Percentiles rank a stretch among this genome's conserved stretches.
Conservation (phyloP, 2,113 vertebrate genomes). For the Vidua macroura region DNA sequence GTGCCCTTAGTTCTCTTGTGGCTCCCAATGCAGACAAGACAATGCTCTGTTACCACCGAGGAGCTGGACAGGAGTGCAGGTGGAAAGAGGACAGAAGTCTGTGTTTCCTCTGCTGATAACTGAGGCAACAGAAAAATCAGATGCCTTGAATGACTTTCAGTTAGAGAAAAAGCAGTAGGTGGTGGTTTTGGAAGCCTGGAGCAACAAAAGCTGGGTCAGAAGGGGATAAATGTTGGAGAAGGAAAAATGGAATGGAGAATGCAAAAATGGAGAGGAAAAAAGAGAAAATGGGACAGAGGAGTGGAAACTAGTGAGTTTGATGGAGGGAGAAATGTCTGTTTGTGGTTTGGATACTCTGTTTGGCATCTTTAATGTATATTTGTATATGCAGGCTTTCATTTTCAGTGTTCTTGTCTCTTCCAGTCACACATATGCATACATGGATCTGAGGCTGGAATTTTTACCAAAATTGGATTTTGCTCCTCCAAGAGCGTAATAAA, state of each 20-base stretch:
- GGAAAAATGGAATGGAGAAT: neutral
- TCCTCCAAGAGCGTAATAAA: neutral
- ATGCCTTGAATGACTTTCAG: fast-evolving
- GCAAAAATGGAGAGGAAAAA: fast-evolving
- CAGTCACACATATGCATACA: neutral
- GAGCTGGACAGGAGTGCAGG: neutral
- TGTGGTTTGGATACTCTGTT: neutral
- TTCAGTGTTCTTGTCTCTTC: neutral
- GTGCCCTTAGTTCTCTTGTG: neutral
- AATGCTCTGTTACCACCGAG: neutral
- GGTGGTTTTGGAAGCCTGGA: neutral
- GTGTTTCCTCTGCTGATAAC: neutral
- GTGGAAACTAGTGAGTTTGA: neutral
- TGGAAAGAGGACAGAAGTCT: neutral
- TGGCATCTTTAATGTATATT: neutral
- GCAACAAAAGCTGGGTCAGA: neutral
- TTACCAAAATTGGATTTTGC: neutral
- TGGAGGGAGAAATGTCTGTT: neutral
- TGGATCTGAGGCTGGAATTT: neutral
- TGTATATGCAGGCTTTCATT: fast-evolving
- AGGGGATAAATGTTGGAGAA: neutral
- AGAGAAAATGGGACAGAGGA: neutral
- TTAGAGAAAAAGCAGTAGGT: neutral
- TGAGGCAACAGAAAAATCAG: neutral
- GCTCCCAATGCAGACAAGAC: neutral